Conservation (phyloP, 2,797 vertebrate genomes). For the Picus viridis region DNA sequence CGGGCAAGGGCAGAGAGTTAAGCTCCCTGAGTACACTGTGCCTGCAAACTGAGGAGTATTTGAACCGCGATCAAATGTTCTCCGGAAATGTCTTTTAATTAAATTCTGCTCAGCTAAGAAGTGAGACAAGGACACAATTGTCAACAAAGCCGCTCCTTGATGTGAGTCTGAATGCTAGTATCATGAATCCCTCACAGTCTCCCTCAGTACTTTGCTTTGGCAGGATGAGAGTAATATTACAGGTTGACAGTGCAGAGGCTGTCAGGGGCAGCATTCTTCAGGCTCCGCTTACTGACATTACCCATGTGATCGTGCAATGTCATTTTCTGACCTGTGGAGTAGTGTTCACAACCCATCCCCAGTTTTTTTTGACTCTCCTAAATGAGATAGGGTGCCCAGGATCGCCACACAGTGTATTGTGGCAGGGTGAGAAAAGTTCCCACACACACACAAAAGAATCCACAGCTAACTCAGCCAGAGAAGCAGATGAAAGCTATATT, state of each 20-base stretch:
- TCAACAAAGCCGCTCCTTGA: not conserved
- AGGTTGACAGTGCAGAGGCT: not conserved
- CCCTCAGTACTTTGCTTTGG: not conserved
- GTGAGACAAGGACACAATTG: slow-evolving; percentile 33
- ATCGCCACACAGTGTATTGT: not conserved
- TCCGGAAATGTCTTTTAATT: slow-evolving; percentile 49
- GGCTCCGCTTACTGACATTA: not conserved
- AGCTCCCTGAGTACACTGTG: not conserved
- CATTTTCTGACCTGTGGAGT: not conserved
- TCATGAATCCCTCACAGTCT: not conserved
- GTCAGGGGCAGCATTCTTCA: not conserved
- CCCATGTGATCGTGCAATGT: not conserved
- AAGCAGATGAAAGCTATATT: too few species aligned
- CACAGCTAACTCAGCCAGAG: too few species aligned
- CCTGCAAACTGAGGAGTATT: not conserved
- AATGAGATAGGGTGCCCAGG: not conserved
- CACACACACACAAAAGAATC: too few species aligned
- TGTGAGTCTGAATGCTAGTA: not conserved
- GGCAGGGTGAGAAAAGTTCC: too few species aligned
- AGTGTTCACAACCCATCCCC: not conserved
- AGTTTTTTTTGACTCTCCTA: not conserved
- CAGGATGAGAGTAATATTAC: not conserved
- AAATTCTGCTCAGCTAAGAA: slow-evolving; percentile 53
- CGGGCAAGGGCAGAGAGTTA: not conserved
- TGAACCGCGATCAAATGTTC: slow-evolving; percentile 43